phyloP scores from a whole-genome alignment of 2,888 invertebrate genomes.

The Spodoptera picta region DNA sequence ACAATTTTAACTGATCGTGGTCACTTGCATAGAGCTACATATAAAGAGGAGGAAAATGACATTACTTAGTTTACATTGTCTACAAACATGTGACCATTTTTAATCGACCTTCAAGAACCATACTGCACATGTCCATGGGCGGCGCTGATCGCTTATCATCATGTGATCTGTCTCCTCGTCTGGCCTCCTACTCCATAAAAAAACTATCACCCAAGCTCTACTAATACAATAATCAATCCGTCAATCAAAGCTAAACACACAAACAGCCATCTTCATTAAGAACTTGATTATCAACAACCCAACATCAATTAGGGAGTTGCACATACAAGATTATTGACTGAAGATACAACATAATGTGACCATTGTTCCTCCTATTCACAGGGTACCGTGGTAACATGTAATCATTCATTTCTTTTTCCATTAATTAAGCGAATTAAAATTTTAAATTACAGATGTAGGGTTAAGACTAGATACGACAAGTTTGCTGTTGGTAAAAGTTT shows the following conservation, averaged over 20 bases:
- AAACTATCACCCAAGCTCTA: not conserved
- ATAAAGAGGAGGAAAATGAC: too few species aligned
- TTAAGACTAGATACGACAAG: too few species aligned
- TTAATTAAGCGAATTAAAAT: conserved; percentile 38
- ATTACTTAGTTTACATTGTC: too few species aligned
- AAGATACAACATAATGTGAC: conserved; percentile 28
- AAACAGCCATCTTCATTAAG: conserved; percentile 6
- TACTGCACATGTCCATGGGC: too few species aligned
- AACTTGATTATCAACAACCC: conserved; percentile 4
- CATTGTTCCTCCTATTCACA: conserved; percentile 36
- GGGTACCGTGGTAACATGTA: conserved; percentile 36
- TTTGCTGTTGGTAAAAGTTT: too few species aligned
- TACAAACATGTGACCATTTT: too few species aligned
- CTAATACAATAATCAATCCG: not conserved
- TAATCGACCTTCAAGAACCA: too few species aligned
- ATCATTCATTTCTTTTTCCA: conserved; percentile 31
- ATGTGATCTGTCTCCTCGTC: too few species aligned
- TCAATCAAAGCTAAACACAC: conserved; percentile 4
- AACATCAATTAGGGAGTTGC: conserved; percentile 23
- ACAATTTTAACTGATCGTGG: too few species aligned
- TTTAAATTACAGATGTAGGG: conserved; percentile 9
- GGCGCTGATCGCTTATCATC: too few species aligned
- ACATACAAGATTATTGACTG: conserved; percentile 20
- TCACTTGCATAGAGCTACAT: too few species aligned
- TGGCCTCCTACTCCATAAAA: too few species aligned